phyloP scores from a whole-genome alignment of 2,113 vertebrate genomes.

The Cochlearius cochlearius region DNA sequence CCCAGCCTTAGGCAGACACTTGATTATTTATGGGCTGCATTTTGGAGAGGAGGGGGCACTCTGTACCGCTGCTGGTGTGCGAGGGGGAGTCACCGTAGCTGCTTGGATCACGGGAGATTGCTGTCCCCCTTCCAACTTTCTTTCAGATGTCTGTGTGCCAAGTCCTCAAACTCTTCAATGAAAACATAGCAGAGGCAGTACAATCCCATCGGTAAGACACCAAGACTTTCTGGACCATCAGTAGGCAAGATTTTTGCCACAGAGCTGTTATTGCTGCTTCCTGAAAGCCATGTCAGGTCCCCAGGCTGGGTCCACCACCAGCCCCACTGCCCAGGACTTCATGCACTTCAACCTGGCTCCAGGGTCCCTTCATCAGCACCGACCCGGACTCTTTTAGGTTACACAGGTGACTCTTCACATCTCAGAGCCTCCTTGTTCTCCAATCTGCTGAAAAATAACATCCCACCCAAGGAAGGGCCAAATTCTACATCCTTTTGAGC shows the following conservation, averaged over 20 bases:
- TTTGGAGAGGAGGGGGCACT: not conserved
- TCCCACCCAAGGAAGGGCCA: not conserved
- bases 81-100: not conserved
- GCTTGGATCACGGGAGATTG: not conserved
- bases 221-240: accelerated
- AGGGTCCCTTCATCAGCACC: not conserved
- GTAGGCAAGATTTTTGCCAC: not conserved
- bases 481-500: not conserved
- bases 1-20: not conserved
- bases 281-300: not conserved
- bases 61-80: not conserved
- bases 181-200: not conserved
- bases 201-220: not conserved
- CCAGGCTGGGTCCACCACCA: not conserved
- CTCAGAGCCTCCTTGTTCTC: not conserved
- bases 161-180: not conserved
- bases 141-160: not conserved
- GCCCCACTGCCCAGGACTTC: not conserved
- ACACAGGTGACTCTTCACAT: not conserved
- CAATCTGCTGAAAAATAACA: not conserved
- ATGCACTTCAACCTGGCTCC: not conserved
- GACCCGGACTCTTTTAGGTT: not conserved
- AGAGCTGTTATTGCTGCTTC: not conserved
- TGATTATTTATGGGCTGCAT: not conserved
- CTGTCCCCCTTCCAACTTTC: not conserved